These are phyloP conservation scores for Monodelphis domestica DNA, from an alignment of 2,797 vertebrate species.

Conservation along the genomic window DNA sequence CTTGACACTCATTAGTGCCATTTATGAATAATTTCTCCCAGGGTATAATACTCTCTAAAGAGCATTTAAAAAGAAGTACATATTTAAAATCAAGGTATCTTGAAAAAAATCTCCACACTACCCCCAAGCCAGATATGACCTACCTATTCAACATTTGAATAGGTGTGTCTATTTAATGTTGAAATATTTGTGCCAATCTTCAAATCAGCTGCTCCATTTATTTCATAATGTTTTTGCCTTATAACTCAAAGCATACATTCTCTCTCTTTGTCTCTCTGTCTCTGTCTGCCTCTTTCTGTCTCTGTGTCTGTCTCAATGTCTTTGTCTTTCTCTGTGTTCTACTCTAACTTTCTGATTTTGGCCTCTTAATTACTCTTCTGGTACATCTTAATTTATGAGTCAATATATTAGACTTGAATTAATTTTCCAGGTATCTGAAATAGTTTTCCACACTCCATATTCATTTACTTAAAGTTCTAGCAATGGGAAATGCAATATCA, in stretches of 20 bases:
- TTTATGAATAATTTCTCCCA: slow-evolving; percentile 90
- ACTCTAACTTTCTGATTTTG: background rate
- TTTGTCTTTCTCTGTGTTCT: background rate
- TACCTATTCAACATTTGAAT: slow-evolving; percentile 29
- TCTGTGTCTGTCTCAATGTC: background rate
- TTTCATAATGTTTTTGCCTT: slow-evolving; percentile 42
- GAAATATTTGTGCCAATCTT: slow-evolving; percentile 60
- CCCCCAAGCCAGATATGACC: slow-evolving; percentile 34
- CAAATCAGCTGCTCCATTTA: background rate
- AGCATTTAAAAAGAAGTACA: slow-evolving; percentile 80
- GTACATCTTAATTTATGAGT: slow-evolving; percentile 4
- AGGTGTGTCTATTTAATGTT: slow-evolving; percentile 46
- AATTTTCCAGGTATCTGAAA: slow-evolving; percentile 56
- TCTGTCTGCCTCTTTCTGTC: no score
- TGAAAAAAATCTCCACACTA: slow-evolving; percentile 58
- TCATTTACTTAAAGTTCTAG: background rate
- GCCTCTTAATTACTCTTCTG: slow-evolving; percentile 53
- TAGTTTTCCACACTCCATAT: background rate
- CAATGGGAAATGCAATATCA: background rate
- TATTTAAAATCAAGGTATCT: slow-evolving; percentile 72
- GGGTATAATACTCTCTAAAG: slow-evolving; percentile 81
- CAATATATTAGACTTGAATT: slow-evolving; percentile 52
- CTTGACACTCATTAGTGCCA: slow-evolving; percentile 94
- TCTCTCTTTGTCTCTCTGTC: background rate
- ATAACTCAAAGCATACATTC: background rate